phyloP scores from a whole-genome alignment of 2,888 invertebrate species.

The Germaria angustata region DNA sequence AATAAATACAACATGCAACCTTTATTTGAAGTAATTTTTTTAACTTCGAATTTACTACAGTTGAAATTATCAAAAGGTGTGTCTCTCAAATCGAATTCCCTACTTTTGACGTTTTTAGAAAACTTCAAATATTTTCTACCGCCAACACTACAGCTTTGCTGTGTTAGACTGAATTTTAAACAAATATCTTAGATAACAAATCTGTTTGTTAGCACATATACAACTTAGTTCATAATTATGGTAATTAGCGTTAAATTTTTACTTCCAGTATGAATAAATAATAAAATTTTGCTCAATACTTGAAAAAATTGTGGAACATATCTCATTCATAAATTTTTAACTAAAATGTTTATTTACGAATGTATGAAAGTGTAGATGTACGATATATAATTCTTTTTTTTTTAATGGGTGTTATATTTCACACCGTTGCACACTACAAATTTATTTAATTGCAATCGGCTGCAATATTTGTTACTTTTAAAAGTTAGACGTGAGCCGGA shows the following conservation, averaged over 20 bases:
- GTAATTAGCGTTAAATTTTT: constrained; percentile 62
- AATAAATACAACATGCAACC: constrained; percentile 6
- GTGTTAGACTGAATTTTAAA: background rate
- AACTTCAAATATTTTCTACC: constrained; percentile 53
- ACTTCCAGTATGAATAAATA: constrained; percentile 22
- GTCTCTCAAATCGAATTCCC: constrained; percentile 7
- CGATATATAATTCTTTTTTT: background rate
- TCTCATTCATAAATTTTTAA: constrained; percentile 32
- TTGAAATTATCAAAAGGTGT: constrained; percentile 35
- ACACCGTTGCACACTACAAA: constrained; percentile 46
- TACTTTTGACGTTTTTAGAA: constrained; percentile 14
- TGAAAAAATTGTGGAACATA: constrained; percentile 75
- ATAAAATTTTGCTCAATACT: constrained; percentile 74
- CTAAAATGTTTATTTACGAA: background rate
- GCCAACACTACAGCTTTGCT: constrained; percentile 33
- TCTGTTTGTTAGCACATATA: constrained; percentile 39
- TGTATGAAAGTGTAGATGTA: background rate
- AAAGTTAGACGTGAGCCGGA: constrained; percentile 31
- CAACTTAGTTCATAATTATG: constrained; percentile 62
- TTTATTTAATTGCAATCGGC: constrained; percentile 37
- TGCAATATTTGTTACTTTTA: constrained; percentile 17
- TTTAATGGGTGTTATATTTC: constrained; percentile 59
- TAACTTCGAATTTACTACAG: background rate
- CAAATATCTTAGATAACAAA: background rate
- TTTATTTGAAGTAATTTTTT: background rate